Percentiles rank a stretch among this genome's conserved stretches.
Conservation (phyloP, 2,888 invertebrate genomes). For the Cheiracanthium punctorium region DNA sequence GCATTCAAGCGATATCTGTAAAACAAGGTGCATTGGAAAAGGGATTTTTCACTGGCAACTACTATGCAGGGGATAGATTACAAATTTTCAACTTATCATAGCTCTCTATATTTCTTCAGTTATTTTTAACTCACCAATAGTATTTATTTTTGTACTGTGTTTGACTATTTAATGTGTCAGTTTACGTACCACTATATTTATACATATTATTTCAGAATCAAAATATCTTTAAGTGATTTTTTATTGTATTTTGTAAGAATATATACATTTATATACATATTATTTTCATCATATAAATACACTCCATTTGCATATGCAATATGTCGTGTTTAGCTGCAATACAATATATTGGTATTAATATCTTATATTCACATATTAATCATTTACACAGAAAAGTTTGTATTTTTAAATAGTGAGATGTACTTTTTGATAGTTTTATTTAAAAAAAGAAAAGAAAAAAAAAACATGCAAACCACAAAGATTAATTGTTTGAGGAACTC, state of each 20-base stretch:
- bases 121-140: neutral
- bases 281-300: neutral
- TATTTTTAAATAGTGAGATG: neutral
- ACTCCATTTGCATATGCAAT: neutral
- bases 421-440: neutral
- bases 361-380: neutral
- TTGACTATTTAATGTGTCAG: neutral
- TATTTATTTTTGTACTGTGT: neutral
- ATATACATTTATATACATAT: no score
- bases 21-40: no score
- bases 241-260: neutral
- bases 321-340: neutral
- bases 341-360: neutral
- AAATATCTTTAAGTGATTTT: constrained; percentile 1
- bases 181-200: neutral
- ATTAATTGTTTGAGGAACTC: neutral
- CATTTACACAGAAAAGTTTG: neutral
- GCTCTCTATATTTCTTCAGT: constrained; percentile 3
- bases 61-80: no score
- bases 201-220: constrained; percentile 4
- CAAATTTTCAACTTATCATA: neutral
- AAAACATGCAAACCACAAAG: no score
- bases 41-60: no score
- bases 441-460: no score
- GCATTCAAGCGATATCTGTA: no score